Conservation (phyloP, 1,140 invertebrate genomes). For the Agrypnia vestita region DNA sequence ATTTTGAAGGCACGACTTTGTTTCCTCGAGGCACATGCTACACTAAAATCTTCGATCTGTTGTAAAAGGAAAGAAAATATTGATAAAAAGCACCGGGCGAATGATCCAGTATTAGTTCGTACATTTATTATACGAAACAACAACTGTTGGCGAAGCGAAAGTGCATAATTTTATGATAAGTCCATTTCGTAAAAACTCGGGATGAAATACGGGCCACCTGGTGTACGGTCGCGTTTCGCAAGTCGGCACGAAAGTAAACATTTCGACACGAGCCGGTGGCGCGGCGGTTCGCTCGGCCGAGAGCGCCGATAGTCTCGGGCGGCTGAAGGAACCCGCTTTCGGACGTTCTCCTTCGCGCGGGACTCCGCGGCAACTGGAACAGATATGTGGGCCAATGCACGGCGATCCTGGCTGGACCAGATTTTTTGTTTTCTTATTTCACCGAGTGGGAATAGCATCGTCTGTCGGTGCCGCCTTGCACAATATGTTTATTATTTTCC, state of each 20-base stretch:
- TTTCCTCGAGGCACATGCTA: conserved; percentile 18
- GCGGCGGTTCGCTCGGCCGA: conserved; percentile 1
- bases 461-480: conserved; percentile 13
- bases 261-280: conserved; percentile 26
- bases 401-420: conserved; percentile 24
- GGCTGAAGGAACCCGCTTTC: not conserved
- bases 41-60: not conserved
- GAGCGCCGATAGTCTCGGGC: not conserved
- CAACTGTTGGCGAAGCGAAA: too few species aligned
- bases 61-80: not conserved
- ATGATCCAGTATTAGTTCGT: too few species aligned
- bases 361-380: conserved; percentile 12
- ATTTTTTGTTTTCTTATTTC: conserved; percentile 26
- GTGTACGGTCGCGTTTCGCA: conserved; percentile 31
- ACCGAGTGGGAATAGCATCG: not conserved
- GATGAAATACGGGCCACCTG: conserved; percentile 31
- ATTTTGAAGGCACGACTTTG: not conserved
- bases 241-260: conserved; percentile 39
- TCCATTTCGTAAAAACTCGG: not conserved
- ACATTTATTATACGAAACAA: too few species aligned
- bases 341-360: conserved; percentile 33
- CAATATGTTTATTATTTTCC: conserved; percentile 28
- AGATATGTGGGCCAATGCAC: conserved; percentile 20
- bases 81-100: not conserved
- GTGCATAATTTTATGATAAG: too few species aligned